These are phyloP conservation scores for Habrosyne pyritoides DNA, from an alignment of 2,888 invertebrate species.

Conservation along the genomic window DNA sequence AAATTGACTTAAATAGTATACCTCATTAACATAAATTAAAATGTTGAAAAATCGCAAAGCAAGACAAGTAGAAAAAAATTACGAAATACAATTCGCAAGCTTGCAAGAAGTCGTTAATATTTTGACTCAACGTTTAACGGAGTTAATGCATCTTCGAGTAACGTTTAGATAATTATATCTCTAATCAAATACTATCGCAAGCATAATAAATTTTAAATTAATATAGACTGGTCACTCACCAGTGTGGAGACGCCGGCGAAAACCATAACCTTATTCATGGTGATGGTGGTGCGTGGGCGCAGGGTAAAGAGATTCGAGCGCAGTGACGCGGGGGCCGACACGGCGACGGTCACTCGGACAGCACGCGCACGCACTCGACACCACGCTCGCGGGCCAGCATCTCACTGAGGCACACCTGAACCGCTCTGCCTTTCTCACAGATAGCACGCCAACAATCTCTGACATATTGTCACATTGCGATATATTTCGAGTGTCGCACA, in stretches of 20 bases:
- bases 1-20: no score
- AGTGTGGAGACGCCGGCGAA: conserved; percentile 45
- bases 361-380: conserved; percentile 11
- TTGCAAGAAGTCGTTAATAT: neutral
- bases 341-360: conserved; percentile 7
- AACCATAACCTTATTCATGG: conserved; percentile 45
- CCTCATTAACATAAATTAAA: no score
- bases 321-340: conserved; percentile 4
- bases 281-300: conserved; percentile 27
- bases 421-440: conserved; percentile 18
- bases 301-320: neutral
- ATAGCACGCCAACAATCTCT: conserved; percentile 31
- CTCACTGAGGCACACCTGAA: conserved; percentile 43
- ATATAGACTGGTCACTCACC: conserved; percentile 36
- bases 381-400: conserved; percentile 41
- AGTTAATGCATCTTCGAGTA: neutral
- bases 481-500: conserved; percentile 8
- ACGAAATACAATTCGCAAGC: neutral
- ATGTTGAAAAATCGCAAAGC: neutral
- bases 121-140: neutral
- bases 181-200: neutral
- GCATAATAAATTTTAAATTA: neutral
- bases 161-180: neutral
- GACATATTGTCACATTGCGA: conserved; percentile 23
- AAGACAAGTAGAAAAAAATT: neutral